Conservation (phyloP, 2,888 invertebrate genomes). For the Nymphalis polychloros region DNA sequence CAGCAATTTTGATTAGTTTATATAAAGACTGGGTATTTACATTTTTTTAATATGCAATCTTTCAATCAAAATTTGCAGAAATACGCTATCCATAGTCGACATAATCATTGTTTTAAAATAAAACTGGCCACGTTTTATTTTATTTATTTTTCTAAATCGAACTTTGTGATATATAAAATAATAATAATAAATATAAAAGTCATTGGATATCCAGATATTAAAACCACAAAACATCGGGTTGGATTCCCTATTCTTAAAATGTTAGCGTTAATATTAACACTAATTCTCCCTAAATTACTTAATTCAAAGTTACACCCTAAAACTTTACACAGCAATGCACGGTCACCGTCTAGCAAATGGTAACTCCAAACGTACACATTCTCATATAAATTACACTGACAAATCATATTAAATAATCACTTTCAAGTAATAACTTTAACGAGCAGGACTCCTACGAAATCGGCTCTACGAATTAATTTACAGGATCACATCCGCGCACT, state of each 20-base stretch:
- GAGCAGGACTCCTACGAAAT: slow-evolving; percentile 1
- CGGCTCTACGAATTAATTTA: slow-evolving; percentile 20
- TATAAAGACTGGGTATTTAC: too few relatives aligned
- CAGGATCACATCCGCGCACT: slow-evolving; percentile 22
- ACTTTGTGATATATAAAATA: too few relatives aligned
- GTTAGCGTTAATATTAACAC: slow-evolving; percentile 36
- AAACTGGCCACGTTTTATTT: too few relatives aligned
- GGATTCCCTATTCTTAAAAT: slow-evolving; percentile 12
- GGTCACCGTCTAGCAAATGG: slow-evolving; percentile 15
- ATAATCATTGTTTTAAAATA: too few relatives aligned
- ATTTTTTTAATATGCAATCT: too few relatives aligned
- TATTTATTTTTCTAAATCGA: too few relatives aligned
- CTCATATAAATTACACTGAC: slow-evolving; percentile 23
- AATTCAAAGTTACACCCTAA: slow-evolving; percentile 50
- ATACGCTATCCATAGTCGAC: too few relatives aligned
- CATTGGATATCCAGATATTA: not conserved
- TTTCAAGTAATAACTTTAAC: not conserved
- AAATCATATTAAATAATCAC: slow-evolving; percentile 20
- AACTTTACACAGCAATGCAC: slow-evolving; percentile 52
- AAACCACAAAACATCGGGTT: slow-evolving; percentile 2
- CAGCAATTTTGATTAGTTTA: too few relatives aligned
- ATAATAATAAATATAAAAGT: too few relatives aligned
- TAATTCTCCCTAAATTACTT: slow-evolving; percentile 50
- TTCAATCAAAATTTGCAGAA: too few relatives aligned
- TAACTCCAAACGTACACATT: slow-evolving; percentile 21